A percentile compares a stretch with the other conserved stretches of the same genome.
Conservation (phyloP, 2,888 invertebrate genomes). For the Leptinotarsa juncta region DNA sequence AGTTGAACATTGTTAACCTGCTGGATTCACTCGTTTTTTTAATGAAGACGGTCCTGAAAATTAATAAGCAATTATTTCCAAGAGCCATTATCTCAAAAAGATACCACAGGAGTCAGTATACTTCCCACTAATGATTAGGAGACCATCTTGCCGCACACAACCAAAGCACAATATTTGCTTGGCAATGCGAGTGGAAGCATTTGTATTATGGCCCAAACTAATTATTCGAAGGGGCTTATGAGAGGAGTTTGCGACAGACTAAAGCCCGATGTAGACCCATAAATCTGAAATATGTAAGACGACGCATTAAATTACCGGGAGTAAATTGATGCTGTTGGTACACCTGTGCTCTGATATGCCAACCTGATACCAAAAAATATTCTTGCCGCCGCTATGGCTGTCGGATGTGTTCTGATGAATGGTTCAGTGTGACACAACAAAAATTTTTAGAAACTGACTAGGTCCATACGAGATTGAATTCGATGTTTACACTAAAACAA, state of each 20-base stretch:
- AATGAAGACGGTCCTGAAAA: no score
- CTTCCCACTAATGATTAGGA: slow-evolving; percentile 1
- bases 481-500: no score
- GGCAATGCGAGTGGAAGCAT: slow-evolving; percentile 27
- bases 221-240: slow-evolving; percentile 33
- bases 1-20: no score
- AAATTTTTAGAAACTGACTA: background rate
- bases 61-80: background rate
- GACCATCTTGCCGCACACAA: slow-evolving; percentile 13
- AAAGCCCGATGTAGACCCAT: slow-evolving; percentile 49
- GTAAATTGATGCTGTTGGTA: slow-evolving; percentile 56
- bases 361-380: slow-evolving; percentile 39
- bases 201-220: slow-evolving; percentile 26
- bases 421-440: slow-evolving; percentile 8
- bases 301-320: slow-evolving; percentile 57
- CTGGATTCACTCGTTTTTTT: no score
- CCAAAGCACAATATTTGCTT: slow-evolving; percentile 29
- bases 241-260: slow-evolving; percentile 44
- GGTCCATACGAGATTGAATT: no score
- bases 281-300: slow-evolving; percentile 60
- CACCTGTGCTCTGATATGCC: slow-evolving; percentile 47
- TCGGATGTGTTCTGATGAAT: slow-evolving; percentile 7
- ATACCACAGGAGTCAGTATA: slow-evolving; percentile 1
- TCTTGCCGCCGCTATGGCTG: slow-evolving; percentile 13
- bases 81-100: background rate